These are phyloP conservation scores for Balaenoptera acutorostrata DNA, from an alignment of 2,113 vertebrate genomes.

Conservation along the genomic window DNA sequence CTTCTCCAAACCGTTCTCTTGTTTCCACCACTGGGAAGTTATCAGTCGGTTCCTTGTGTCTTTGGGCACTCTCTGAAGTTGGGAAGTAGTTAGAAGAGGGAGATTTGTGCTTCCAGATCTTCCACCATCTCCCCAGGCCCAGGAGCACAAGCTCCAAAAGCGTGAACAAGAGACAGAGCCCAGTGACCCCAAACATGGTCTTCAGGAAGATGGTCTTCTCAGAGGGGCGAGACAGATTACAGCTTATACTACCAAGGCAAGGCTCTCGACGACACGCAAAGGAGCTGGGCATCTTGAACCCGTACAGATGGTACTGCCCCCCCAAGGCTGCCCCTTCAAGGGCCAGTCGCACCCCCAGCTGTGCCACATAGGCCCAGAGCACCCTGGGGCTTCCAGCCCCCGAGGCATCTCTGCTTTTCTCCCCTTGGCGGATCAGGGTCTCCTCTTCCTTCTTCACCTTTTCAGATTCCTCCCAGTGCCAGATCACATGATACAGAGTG, in stretches of 20 bases:
- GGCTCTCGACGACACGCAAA: conserved; percentile 57
- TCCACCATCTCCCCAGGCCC: conserved; percentile 38
- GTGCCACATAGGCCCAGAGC: conserved; percentile 62
- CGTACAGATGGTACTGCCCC: conserved; percentile 56
- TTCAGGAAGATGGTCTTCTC: conserved; percentile 67
- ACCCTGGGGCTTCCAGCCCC: background rate
- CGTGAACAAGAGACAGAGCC: conserved; percentile 49
- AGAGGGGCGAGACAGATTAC: conserved; percentile 43
- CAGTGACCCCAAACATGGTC: conserved; percentile 63
- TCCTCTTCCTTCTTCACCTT: conserved; percentile 10
- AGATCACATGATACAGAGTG: conserved; percentile 38
- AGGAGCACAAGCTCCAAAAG: conserved; percentile 62
- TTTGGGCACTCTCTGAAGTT: background rate
- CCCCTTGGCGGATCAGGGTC: background rate
- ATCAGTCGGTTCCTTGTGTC: background rate
- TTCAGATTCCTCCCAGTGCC: conserved; percentile 47
- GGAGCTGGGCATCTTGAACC: conserved; percentile 52
- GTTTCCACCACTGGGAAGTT: conserved; percentile 12
- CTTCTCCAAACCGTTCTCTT: conserved; percentile 31
- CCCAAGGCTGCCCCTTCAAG: conserved; percentile 57
- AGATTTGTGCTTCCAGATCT: background rate
- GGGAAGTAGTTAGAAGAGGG: background rate
- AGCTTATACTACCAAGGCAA: conserved; percentile 54
- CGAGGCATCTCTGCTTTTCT: background rate
- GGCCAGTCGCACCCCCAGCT: conserved; percentile 44